Base-by-base conservation (phyloP, 2,888 invertebrate genomes). In the Drosophila incognita region DNA sequence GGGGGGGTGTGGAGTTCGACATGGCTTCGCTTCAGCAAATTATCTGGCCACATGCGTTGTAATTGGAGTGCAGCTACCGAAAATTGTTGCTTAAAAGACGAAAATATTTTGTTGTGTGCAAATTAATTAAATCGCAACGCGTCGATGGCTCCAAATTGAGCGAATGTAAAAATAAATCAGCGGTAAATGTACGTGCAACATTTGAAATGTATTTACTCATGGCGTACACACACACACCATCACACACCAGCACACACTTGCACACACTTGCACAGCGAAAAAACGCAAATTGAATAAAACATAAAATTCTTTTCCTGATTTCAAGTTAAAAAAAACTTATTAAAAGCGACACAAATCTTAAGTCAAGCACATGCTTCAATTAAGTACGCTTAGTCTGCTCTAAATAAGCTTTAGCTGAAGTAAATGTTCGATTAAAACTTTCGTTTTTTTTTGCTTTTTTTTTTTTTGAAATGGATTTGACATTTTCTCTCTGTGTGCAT, bases 71-170 rank as follows among this genome's bases (percentile, higher is more conserved):
- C 60, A 79, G 31, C 59, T 40, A 6, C 33, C 42, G 59, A 65
- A 71, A 59, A 54, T 27, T 13, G 13, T 64, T 46, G 27, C 46
- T 53, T 33, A 40, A 49, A 46, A 31, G 42, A 33, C 21, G 27
- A 13, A 27, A 29, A 42, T 65, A 35, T 64, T 66, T 46, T 24
- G 11, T 24, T 61, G 57, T 42, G 59, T 64, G 59, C 35, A 81
- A 81, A 80, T 74, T 74, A 81, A 80, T 72, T 77, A 77, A 77
- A 80, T 65, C 59, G 58, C 51, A 36, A 51, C 38, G 62, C 56
- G 71, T 33, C 36, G 54, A 27, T 27, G 40, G 27, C 38, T 11
- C 5, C 53, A 64, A 73, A 72, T 73, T 73, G 71, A 73, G 58
- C 65, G 72, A 54, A 73, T 72, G 57, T 48, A 36, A 57, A 73